Evolutionary conservation across 2,888 invertebrate species (phyloP).

Genomic region (Acronicta aceris): DNA sequence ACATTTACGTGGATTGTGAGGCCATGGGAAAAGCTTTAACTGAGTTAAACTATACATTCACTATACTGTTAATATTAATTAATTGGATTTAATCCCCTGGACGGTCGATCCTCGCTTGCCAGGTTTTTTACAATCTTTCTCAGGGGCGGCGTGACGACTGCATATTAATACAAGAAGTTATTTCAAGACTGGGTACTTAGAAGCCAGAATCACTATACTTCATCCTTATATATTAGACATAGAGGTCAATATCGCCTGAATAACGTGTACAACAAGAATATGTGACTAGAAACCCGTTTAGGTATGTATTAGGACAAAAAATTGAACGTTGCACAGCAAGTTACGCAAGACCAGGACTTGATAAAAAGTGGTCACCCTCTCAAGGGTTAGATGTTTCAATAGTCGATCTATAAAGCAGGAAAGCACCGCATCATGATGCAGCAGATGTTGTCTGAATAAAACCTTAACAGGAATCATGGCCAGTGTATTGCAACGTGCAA

Average conservation of each 20-base stretch:
- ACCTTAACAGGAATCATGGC: constrained; percentile 40
- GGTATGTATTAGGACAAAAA: constrained; percentile 78
- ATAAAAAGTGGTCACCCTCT: constrained; percentile 84
- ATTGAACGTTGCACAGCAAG: constrained; percentile 71
- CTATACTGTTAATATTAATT: constrained; percentile 13
- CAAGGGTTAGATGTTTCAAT: constrained; percentile 82
- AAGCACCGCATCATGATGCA: constrained; percentile 56
- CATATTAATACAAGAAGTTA: constrained; percentile 53
- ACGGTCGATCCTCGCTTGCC: constrained; percentile 11
- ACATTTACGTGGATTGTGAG: neutral
- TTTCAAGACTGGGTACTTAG: constrained; percentile 17
- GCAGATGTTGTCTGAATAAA: constrained; percentile 33
- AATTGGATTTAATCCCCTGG: constrained; percentile 13
- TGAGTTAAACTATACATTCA: neutral
- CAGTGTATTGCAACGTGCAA: constrained; percentile 19
- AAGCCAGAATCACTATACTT: constrained; percentile 2
- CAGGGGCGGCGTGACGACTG: constrained; percentile 53
- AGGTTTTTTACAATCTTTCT: constrained; percentile 41
- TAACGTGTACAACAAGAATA: constrained; percentile 20
- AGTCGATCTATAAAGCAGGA: constrained; percentile 71
- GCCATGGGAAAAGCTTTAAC: neutral
- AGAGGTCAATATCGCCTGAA: constrained; percentile 23
- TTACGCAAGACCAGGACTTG: constrained; percentile 82
- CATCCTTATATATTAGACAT: constrained; percentile 5
- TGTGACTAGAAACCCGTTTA: constrained; percentile 64